Evolutionary conservation across 2,113 vertebrate species (phyloP), one percentile per base, ranked within the genome.

Genomic region (Ophiodon elongatus): DNA sequence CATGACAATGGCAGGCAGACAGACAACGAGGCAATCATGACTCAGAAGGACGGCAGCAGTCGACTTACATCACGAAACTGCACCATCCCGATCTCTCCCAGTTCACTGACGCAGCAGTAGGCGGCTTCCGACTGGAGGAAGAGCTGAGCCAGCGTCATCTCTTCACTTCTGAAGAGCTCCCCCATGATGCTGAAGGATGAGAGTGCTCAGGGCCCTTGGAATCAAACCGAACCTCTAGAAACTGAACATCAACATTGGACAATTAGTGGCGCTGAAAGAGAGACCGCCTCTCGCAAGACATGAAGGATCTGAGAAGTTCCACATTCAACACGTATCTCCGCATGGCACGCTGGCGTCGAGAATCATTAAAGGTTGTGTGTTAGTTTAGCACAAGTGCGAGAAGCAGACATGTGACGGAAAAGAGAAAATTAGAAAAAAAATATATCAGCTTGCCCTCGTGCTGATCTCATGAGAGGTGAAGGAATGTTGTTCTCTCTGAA

Each of bases 111-210:
- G 19, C 96, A 99, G 87, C 98, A 99, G 83, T 99, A 99, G 0
- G 98, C 98, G 31, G 98, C 98, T 93, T 99, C 98, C 0, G 98
- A 99, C 92, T 99, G 98, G 31, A 99, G 96, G 80, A 99, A 99
- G 27, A 99, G 97, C 95, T 99, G 98, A 9, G 98, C 98, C 89
- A 99, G 95, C 0, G 98, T 99, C 98, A 99, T 99, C 96, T 99
- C 98, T 88, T 99, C 98, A 37, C 98, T 99, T 83, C 98, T 94
- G 94, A 99, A 99, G 76, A 99, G 96, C 80, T 99, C 97, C 91
- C 98, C 98, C 98, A 99, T 99, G 93, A 87, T 93, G 93, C 74
- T 84, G 70, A 79, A 45, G 65, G 75, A 69, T 27, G 66, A 1
- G 76, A 80, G 71, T 14, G 59, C 66, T 67, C 64, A 41, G 82